These are phyloP conservation scores for Xerus rutilus DNA, from an alignment of 2,797 vertebrate genomes.

Conservation along the genomic window DNA sequence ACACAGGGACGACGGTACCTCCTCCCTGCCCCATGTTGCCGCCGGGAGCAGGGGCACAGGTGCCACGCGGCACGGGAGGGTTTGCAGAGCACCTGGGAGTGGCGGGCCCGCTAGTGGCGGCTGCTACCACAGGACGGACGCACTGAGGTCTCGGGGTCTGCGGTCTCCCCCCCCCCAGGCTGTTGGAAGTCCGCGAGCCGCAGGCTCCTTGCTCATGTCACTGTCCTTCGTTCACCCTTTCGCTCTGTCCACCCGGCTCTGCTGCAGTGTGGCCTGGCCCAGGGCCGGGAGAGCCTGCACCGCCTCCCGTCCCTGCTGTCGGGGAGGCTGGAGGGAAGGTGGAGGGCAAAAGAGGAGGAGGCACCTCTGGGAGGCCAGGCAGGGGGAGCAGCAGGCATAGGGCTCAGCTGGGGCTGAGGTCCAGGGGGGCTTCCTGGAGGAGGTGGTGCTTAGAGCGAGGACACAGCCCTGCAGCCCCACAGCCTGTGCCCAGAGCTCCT, in stretches of 20 bases:
- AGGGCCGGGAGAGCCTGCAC: neutral
- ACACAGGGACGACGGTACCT: fast-evolving
- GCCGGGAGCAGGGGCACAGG: too few relatives aligned
- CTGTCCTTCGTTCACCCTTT: too few relatives aligned
- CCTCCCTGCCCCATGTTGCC: too few relatives aligned
- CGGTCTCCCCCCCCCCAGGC: neutral
- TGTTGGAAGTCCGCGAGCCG: neutral
- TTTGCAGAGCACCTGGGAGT: fast-evolving
- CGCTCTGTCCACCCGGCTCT: fast-evolving
- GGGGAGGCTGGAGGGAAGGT: fast-evolving
- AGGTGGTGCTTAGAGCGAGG: neutral
- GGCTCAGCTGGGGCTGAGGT: neutral
- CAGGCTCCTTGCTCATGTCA: too few relatives aligned
- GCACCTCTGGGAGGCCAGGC: fast-evolving
- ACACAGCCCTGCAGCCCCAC: neutral
- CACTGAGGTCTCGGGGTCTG: fast-evolving
- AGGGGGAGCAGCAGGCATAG: neutral
- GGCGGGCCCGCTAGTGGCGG: fast-evolving
- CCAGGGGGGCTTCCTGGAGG: neutral
- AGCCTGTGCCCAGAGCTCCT: neutral
- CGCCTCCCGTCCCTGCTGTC: fast-evolving
- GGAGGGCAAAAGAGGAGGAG: too few relatives aligned
- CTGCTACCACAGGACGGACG: too few relatives aligned
- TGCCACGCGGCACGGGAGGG: fast-evolving
- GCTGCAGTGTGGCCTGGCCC: neutral